Percentiles rank a stretch among this genome's conserved stretches.
Evolutionary conservation across 2,888 invertebrate species (phyloP).

Genomic region (Gerris lacustris): DNA sequence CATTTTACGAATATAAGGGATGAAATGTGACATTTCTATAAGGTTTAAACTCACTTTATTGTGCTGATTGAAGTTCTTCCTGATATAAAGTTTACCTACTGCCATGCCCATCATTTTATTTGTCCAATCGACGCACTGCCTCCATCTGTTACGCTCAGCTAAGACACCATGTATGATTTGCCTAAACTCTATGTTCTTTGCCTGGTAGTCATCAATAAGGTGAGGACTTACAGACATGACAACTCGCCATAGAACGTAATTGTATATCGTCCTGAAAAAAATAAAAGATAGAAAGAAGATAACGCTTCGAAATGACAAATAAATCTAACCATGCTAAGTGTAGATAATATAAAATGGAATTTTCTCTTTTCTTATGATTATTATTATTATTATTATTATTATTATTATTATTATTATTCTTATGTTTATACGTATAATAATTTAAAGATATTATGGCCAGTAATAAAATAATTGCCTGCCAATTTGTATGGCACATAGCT

Average conservation of each 20-base stretch:
- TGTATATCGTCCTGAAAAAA: slow-evolving; percentile 50
- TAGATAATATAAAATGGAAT: too few species aligned
- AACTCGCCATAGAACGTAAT: slow-evolving; percentile 64
- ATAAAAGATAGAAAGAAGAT: background rate
- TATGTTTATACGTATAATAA: too few species aligned
- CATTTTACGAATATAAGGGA: too few species aligned
- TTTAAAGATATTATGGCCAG: too few species aligned
- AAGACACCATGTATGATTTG: slow-evolving; percentile 61
- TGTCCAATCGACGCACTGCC: slow-evolving; percentile 70
- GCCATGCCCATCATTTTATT: slow-evolving; percentile 79
- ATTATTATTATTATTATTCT: too few species aligned
- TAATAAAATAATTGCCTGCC: too few species aligned
- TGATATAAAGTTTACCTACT: slow-evolving; percentile 70
- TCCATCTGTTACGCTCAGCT: slow-evolving; percentile 62
- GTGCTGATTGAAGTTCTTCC: slow-evolving; percentile 70
- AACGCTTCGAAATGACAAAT: background rate
- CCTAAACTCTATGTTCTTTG: slow-evolving; percentile 58
- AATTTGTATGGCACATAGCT: too few species aligned
- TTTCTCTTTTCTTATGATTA: too few species aligned
- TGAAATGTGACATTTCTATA: too few species aligned
- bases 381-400: too few species aligned
- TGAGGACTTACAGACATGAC: slow-evolving; percentile 62
- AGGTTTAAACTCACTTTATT: slow-evolving; percentile 47
- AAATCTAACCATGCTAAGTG: background rate
- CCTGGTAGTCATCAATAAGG: slow-evolving; percentile 64